Base-by-base conservation (phyloP, 2,797 vertebrate genomes). In the Aeoliscus strigatus region DNA sequence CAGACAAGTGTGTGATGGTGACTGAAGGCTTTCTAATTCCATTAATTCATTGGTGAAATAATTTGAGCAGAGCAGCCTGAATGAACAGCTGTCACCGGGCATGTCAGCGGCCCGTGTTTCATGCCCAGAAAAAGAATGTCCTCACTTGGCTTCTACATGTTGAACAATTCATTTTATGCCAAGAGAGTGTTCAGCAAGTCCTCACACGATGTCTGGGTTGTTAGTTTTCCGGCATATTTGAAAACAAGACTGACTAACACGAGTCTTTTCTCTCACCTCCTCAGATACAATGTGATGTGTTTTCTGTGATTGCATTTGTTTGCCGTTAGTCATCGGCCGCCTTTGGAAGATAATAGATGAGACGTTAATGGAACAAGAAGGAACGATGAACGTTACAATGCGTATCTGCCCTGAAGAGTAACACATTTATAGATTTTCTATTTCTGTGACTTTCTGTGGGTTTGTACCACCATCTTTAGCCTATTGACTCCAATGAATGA, bases 41-140 rank as follows among this genome's bases (percentile, higher is more conserved):
- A 69, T 80, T 68, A 67, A 75, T 75, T 76, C 58, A 68, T 37
- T 60, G 66, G 33, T 63, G 62, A 80, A 75, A 73, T 77, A 59
- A 73, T 75, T 79, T 73, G 17, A 50, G 36, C 47, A 50, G 39
- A 73, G 67, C 75, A 63, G 73, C 51, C 58, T 56, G 69, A 60
- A 61, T 66, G 59, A 78, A 54, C 55, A 48, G 68, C 73, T 76
- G 78, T 68, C 74, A 65, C 49, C 24, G n/a, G 35, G 27, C 55
- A 79, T 74, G 73, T 63, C 60, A 59, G 75, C 72, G 37, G 60
- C 34, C 27, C 43, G 35, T 27, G 51, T 56, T 67, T 64, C 61
- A 68, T 39, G 42, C 27, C 28, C 14, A 24, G 45, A 47, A 47
- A 30, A 15, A 58, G 45, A 55, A 8, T 7, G 32, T 68, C 39